phyloP scores from a whole-genome alignment of 2,888 invertebrate species.

The Melinaea marsaeus region DNA sequence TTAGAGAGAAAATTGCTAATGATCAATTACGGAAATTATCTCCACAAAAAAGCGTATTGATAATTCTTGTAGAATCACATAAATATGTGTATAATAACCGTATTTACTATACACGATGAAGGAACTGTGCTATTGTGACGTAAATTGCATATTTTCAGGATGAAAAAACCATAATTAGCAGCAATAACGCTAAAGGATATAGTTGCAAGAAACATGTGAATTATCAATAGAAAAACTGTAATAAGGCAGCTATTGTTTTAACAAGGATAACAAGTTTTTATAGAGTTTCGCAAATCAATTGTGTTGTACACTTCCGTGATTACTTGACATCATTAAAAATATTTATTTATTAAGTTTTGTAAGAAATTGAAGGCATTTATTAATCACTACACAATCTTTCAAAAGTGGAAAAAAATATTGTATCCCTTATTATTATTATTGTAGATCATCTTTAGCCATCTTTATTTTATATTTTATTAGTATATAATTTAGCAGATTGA shows the following conservation, averaged over 20 bases:
- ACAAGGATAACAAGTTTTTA: slow-evolving; percentile 70
- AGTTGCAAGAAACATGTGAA: slow-evolving; percentile 56
- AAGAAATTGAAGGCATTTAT: neutral
- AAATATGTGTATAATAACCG: no score
- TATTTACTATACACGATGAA: neutral
- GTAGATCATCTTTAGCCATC: no score
- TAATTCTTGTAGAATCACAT: no score
- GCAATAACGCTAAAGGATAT: slow-evolving; percentile 51
- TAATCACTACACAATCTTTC: no score
- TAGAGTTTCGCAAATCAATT: slow-evolving; percentile 53
- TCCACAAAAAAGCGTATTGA: no score
- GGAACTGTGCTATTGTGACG: slow-evolving; percentile 9
- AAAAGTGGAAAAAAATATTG: no score
- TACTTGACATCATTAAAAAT: slow-evolving; percentile 38
- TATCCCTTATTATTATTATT: no score
- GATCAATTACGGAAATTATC: no score
- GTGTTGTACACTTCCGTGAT: slow-evolving; percentile 55
- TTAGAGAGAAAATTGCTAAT: no score
- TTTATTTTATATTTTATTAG: no score
- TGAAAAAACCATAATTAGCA: slow-evolving; percentile 33
- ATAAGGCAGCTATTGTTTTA: slow-evolving; percentile 61
- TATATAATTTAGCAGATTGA: no score
- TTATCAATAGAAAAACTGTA: slow-evolving; percentile 62
- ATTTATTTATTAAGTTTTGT: slow-evolving; percentile 7
- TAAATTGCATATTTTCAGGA: slow-evolving; percentile 24